Percentiles rank a stretch among this genome's conserved stretches.
Evolutionary conservation across 2,797 vertebrate genomes (phyloP).

Genomic region (Dallia pectoralis): DNA sequence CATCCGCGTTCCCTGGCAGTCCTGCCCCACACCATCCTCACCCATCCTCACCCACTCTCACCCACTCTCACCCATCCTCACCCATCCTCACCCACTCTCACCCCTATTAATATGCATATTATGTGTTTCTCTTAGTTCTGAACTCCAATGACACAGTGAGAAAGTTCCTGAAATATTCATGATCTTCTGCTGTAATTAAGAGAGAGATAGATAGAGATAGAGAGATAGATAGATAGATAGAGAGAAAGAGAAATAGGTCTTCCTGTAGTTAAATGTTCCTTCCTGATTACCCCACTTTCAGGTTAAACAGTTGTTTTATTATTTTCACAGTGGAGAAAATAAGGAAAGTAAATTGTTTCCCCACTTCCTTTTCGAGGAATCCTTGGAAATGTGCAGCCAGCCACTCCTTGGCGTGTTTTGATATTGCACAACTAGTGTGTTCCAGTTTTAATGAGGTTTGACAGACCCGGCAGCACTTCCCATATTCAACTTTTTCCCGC

Average conservation of each 20-base stretch:
- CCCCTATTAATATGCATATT: constrained; percentile 76
- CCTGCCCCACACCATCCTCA: constrained; percentile 29
- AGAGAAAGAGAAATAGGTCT: constrained; percentile 10
- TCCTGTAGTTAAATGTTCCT: neutral
- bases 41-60: no score
- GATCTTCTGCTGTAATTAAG: constrained; percentile 73
- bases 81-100: constrained; percentile 32
- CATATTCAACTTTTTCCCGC: neutral
- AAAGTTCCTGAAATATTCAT: constrained; percentile 86
- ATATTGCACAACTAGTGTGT: constrained; percentile 44
- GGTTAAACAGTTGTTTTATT: constrained; percentile 33
- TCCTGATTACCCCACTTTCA: neutral
- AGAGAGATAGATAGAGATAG: constrained; percentile 10
- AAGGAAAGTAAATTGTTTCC: constrained; percentile 51
- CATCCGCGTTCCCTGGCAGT: neutral
- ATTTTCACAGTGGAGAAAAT: constrained; percentile 10
- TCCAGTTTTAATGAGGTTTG: neutral
- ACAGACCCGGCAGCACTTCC: neutral
- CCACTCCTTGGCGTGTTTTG: constrained; percentile 15
- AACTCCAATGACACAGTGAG: constrained; percentile 78
- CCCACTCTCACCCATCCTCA: no score
- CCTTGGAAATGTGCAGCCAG: constrained; percentile 49
- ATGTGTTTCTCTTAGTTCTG: constrained; percentile 82
- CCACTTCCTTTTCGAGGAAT: constrained; percentile 51
- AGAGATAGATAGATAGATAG: constrained; percentile 45